Percentiles rank a stretch among this genome's conserved stretches.
Conservation (phyloP, 2,113 vertebrate species). For the Tragulus kanchil region DNA sequence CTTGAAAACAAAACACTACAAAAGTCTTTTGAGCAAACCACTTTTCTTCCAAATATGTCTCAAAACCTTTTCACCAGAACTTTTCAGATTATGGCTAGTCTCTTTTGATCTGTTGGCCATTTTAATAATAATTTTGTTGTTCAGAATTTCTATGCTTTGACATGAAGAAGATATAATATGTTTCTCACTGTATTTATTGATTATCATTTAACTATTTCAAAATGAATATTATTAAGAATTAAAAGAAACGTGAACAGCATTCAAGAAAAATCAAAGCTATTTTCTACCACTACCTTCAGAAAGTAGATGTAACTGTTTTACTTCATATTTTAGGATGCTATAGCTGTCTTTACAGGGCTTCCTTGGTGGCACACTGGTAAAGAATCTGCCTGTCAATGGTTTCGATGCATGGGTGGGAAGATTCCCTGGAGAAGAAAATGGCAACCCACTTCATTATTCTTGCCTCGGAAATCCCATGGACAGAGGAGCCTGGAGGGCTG, state of each 20-base stretch:
- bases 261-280: not conserved
- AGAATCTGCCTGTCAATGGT: not conserved
- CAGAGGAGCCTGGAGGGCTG: not conserved
- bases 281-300: not conserved
- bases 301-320: not conserved
- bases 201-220: not conserved
- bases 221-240: not conserved
- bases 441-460: not conserved
- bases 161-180: constrained; percentile 27
- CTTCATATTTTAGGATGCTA: not conserved
- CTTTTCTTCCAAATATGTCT: not conserved
- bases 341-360: not conserved
- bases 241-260: not conserved
- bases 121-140: constrained; percentile 27
- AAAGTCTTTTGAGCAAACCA: not conserved
- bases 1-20: not conserved
- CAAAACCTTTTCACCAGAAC: not conserved
- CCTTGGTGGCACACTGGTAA: not conserved
- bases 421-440: not conserved
- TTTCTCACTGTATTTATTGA: not conserved
- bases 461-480: not conserved
- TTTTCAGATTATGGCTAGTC: not conserved
- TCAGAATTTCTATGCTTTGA: not conserved
- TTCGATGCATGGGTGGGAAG: not conserved
- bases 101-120: constrained; percentile 4